These are phyloP conservation scores for Struthidea cinerea DNA, from an alignment of 2,113 vertebrate species.

Conservation along the genomic window DNA sequence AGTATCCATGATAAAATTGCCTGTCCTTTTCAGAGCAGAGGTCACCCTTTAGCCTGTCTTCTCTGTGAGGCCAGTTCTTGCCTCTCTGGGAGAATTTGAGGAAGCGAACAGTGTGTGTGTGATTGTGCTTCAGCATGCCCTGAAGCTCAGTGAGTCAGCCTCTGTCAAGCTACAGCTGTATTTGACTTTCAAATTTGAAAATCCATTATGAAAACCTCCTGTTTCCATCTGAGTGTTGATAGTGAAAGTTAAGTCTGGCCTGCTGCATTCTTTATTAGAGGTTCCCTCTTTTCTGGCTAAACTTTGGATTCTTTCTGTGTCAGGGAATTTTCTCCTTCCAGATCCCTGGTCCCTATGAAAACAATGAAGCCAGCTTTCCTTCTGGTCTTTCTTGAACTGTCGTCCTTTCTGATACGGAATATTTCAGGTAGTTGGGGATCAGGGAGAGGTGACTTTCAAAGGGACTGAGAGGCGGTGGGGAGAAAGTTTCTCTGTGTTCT, in stretches of 20 bases:
- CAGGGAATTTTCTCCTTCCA: neutral
- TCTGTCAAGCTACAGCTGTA: neutral
- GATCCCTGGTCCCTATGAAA: neutral
- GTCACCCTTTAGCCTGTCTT: neutral
- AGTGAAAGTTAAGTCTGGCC: neutral
- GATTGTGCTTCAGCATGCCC: neutral
- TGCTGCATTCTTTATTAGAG: neutral
- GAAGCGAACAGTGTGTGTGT: neutral
- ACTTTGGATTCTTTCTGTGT: neutral
- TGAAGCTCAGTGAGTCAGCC: neutral
- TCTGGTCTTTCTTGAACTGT: neutral
- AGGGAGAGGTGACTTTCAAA: neutral
- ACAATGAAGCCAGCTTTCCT: neutral
- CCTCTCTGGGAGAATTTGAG: neutral
- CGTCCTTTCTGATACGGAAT: neutral
- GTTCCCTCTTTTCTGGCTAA: neutral
- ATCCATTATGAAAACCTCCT: neutral
- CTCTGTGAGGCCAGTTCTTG: neutral
- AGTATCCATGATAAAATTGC: neutral
- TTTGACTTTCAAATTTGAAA: neutral
- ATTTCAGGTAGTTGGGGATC: neutral
- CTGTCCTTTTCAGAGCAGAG: neutral
- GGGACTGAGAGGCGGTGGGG: neutral
- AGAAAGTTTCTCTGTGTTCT: neutral
- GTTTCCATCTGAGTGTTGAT: neutral